These are phyloP conservation scores for Acanthopagrus latus DNA, from an alignment of 2,797 vertebrate genomes.

Conservation along the genomic window DNA sequence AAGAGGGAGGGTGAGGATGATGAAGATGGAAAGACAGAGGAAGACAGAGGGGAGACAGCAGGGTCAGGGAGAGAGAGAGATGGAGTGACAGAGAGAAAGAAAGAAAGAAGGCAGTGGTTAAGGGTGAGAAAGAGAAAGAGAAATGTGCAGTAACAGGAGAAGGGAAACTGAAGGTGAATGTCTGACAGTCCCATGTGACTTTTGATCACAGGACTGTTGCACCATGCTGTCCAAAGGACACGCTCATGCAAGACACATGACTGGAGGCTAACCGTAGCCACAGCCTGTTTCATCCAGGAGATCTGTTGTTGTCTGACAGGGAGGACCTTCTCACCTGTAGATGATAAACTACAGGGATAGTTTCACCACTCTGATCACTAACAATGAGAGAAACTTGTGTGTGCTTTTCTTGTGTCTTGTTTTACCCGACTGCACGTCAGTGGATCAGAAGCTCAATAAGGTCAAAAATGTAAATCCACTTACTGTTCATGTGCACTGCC, in stretches of 20 bases:
- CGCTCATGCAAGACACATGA: conserved; percentile 29
- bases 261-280: neutral
- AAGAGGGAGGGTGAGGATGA: neutral
- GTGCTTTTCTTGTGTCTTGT: neutral
- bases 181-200: conserved; percentile 47
- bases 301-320: neutral
- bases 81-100: neutral
- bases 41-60: neutral
- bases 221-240: neutral
- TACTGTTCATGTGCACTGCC: neutral
- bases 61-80: neutral
- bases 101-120: neutral
- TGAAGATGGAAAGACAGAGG: neutral
- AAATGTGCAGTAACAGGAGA: neutral
- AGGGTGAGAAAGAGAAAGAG: neutral
- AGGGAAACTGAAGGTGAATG: conserved; percentile 36
- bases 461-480: neutral
- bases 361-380: neutral
- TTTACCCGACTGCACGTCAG: neutral
- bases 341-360: too few species aligned
- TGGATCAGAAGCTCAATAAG: neutral
- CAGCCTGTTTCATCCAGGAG: neutral
- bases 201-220: conserved; percentile 22
- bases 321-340: neutral
- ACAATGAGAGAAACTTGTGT: neutral